These are phyloP conservation scores for Melanocharis versteri DNA, from an alignment of 2,113 vertebrate genomes.

Conservation along the genomic window DNA sequence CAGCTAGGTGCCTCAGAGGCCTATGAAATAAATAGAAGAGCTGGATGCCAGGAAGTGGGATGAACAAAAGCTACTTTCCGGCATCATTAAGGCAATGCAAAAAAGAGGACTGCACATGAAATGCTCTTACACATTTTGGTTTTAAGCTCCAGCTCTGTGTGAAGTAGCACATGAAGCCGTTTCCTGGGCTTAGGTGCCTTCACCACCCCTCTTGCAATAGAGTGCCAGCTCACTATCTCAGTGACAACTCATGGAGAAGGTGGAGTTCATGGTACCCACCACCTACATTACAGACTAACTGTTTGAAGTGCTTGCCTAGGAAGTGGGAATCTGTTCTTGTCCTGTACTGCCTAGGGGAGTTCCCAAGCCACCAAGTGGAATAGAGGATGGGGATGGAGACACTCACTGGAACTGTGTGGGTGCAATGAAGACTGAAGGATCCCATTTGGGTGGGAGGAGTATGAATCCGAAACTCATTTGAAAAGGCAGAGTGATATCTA, in stretches of 20 bases:
- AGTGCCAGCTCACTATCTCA: background rate
- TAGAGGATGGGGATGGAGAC: background rate
- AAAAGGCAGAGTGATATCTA: background rate
- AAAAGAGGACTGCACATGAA: background rate
- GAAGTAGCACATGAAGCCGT: background rate
- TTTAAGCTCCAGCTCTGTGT: background rate
- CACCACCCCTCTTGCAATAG: background rate
- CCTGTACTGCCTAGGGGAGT: background rate
- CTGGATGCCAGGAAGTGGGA: background rate
- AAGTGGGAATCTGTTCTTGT: background rate
- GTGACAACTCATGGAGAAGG: background rate
- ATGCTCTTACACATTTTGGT: background rate
- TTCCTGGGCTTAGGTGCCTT: background rate
- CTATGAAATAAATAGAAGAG: background rate
- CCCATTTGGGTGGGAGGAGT: background rate
- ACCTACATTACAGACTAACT: background rate
- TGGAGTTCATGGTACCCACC: background rate
- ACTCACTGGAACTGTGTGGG: background rate
- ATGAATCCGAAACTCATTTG: background rate
- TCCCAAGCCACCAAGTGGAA: background rate
- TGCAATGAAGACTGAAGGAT: background rate
- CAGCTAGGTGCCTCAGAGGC: background rate
- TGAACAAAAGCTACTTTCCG: background rate
- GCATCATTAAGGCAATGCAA: background rate
- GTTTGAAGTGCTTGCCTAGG: background rate